phyloP scores from a whole-genome alignment of 2,113 vertebrate species.

The Fulica atra region DNA sequence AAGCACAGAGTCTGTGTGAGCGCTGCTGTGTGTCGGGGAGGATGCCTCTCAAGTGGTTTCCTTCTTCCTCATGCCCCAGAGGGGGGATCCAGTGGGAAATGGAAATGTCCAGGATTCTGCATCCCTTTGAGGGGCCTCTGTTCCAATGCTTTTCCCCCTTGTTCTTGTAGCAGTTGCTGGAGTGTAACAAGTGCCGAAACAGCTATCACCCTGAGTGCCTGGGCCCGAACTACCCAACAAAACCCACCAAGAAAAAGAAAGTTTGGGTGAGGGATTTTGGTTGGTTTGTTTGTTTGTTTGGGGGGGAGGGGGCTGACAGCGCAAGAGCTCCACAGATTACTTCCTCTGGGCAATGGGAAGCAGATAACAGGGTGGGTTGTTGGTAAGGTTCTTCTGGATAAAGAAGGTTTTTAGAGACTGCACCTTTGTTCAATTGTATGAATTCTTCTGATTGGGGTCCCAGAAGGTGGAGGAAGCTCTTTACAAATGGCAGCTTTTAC shows the following conservation, averaged over 20 bases:
- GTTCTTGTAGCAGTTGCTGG: slow-evolving; percentile 86
- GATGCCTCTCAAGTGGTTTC: neutral
- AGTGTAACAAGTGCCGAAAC: slow-evolving; percentile 99
- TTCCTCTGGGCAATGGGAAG: neutral
- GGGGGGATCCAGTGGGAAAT: neutral
- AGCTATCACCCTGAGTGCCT: slow-evolving; percentile 99
- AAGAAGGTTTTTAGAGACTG: neutral
- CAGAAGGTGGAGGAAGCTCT: neutral
- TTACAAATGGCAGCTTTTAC: neutral
- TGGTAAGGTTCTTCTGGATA: neutral
- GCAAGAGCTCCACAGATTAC: neutral
- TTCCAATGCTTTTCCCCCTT: neutral
- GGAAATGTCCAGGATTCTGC: neutral
- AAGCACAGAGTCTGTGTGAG: neutral
- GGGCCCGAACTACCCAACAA: slow-evolving; percentile 97
- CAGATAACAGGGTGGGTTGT: neutral
- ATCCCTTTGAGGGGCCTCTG: neutral
- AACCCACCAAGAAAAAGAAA: slow-evolving; percentile 98
- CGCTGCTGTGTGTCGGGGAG: rapidly evolving
- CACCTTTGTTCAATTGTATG: neutral
- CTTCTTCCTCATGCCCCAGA: neutral
- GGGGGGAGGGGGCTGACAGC: too few species aligned
- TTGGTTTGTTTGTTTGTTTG: neutral
- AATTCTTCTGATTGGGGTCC: neutral
- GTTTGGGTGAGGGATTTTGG: slow-evolving; percentile 86